Conservation (phyloP, 2,888 invertebrate species). For the Pachycephus smyrnensis region DNA sequence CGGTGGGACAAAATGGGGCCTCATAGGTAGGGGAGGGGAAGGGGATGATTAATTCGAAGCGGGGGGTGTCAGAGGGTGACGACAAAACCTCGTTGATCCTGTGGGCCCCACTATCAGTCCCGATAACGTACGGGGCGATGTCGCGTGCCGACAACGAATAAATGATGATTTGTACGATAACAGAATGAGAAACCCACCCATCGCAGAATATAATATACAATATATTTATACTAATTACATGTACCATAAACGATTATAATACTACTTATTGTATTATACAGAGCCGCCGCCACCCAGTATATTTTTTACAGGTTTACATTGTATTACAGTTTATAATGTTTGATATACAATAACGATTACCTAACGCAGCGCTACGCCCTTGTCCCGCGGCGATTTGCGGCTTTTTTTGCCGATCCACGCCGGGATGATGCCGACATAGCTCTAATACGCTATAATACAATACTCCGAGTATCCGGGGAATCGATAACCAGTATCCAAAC, state of each 20-base stretch:
- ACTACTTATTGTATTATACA: conserved; percentile 66
- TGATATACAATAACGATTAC: conserved; percentile 66
- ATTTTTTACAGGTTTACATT: conserved; percentile 68
- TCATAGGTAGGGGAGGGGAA: background rate
- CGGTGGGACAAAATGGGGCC: background rate
- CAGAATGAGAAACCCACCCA: conserved; percentile 37
- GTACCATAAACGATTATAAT: conserved; percentile 64
- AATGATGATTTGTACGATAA: conserved; percentile 42
- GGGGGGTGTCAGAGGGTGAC: background rate
- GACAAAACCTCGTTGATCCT: background rate
- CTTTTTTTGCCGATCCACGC: conserved; percentile 15
- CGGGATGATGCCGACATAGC: conserved; percentile 22
- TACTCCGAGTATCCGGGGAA: conserved; percentile 38
- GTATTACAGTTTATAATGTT: conserved; percentile 68
- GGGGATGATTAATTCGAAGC: background rate
- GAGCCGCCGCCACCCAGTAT: conserved; percentile 67
- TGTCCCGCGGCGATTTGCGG: conserved; percentile 14
- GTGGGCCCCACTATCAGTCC: background rate
- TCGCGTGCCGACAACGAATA: background rate
- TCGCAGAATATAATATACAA: conserved; percentile 62
- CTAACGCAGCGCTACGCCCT: conserved; percentile 42
- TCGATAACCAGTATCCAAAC: background rate
- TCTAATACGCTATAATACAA: conserved; percentile 42
- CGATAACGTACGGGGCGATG: background rate
- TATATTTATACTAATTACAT: conserved; percentile 63